Base-by-base conservation (phyloP, 2,113 vertebrate species). In the Strix aluco region DNA sequence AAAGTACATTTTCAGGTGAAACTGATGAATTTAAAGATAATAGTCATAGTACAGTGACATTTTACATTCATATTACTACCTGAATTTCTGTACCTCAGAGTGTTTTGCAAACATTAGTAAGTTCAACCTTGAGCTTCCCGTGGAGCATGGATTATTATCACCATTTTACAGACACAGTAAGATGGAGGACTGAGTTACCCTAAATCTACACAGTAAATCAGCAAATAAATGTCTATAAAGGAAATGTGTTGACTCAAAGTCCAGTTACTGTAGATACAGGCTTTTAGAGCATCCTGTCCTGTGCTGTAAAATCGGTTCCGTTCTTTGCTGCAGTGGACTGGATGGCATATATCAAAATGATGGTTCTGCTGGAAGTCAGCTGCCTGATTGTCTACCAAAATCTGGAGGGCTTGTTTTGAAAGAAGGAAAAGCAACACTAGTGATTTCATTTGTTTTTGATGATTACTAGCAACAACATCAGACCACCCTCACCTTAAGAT, bases 81-180 rank as follows among this genome's bases (percentile, higher is more conserved):
- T 85, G 47, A 79, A 94, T 59, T 85, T 55, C 51, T 78, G 38
- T 47, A 83, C 16, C 67, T 92, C 23, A 61, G 51, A 93, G 29
- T 46, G 46, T 49, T 92, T 65, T 94, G 19, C 25, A 70, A 61
- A 80, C n/a, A 44, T 77, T 55, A 42, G 12, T 70, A 81, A 87
- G 9, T 70, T 92, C 42, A 75, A 57, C 52, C 59, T 92, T 6
- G 3, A 86, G 30, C 40, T 52, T 81, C 69, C 72, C 40, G 15
- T 19, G 34, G 54, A 79, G 11, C n/a, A 32, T 38, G 52, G 34
- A 65, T 75, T 92, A 40, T 75, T 89, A 91, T 86, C 30, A 51
- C 10, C 22, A 26, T 47, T 93, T 71, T 81, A 81, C 36, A 90
- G 54, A 44, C 15, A 3, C 3, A 38, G 30, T 62, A 57, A 78